phyloP scores from a whole-genome alignment of 92 coral and sea anemone species.

The Paragorgia papillata region DNA sequence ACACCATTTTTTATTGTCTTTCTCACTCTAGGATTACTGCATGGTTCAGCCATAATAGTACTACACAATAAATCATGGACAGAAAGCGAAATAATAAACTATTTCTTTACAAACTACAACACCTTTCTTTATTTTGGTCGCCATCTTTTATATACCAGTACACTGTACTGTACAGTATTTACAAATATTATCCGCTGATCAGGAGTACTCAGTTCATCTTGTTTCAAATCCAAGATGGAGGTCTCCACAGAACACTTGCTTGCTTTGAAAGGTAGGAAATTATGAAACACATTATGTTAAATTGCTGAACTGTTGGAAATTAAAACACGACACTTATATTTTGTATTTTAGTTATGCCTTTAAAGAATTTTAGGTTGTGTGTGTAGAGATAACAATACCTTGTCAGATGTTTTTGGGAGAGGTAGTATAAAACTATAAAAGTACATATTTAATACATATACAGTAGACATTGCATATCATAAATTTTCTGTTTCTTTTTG shows the following conservation, averaged over 20 bases:
- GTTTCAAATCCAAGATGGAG: slow-evolving; percentile 21
- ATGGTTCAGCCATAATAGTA: slow-evolving; percentile 13
- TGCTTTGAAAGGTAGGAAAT: slow-evolving; percentile 78
- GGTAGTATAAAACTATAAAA: no score
- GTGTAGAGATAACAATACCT: no score
- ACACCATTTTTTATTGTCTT: slow-evolving; percentile 35
- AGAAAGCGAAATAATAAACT: neutral
- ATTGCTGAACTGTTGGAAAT: neutral
- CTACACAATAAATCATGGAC: neutral
- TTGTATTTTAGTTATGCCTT: neutral
- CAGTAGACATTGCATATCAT: neutral
- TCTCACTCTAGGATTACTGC: slow-evolving; percentile 40
- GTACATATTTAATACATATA: no score
- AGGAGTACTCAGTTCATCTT: slow-evolving; percentile 34
- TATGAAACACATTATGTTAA: neutral
- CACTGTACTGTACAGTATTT: neutral
- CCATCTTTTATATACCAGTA: neutral
- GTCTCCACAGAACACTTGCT: slow-evolving; percentile 75
- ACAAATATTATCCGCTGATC: slow-evolving; percentile 43
- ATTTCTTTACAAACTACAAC: neutral
- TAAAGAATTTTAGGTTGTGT: no score
- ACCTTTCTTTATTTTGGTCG: neutral
- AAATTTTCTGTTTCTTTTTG: neutral
- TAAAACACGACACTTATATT: neutral
- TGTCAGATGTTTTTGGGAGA: no score